These are phyloP conservation scores for Pipistrellus nathusii DNA, from an alignment of 2,797 vertebrate species.

Conservation along the genomic window DNA sequence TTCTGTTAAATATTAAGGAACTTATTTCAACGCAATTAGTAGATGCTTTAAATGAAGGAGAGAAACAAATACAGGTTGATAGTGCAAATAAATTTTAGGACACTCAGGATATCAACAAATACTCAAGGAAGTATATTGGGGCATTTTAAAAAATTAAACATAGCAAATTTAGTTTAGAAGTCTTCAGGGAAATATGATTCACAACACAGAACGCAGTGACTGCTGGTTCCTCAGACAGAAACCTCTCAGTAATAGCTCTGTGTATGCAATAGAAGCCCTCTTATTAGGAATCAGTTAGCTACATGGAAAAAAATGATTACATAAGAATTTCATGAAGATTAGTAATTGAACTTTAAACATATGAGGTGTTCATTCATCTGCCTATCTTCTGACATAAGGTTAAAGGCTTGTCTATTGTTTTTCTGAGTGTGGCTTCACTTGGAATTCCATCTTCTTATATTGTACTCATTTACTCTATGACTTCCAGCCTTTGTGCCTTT, in stretches of 20 bases:
- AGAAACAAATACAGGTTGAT: slow-evolving; percentile 1
- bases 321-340: background rate
- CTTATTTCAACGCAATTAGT: slow-evolving; percentile 13
- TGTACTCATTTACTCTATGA: background rate
- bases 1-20: slow-evolving; percentile 31
- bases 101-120: slow-evolving; percentile 35
- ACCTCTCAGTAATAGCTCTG: background rate
- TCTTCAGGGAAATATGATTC: slow-evolving; percentile 30
- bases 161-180: slow-evolving; percentile 15
- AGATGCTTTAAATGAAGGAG: slow-evolving; percentile 33
- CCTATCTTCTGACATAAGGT: slow-evolving; percentile 27
- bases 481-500: slow-evolving; percentile 31
- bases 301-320: background rate
- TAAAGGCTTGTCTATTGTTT: background rate
- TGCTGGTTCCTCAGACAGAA: background rate
- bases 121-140: slow-evolving; percentile 15
- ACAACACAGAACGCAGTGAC: background rate
- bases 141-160: background rate
- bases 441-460: background rate
- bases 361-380: background rate
- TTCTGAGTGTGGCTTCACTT: background rate
- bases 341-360: slow-evolving; percentile 8
- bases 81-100: slow-evolving; percentile 50
- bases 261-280: background rate
- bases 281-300: background rate